Evolutionary conservation across 2,888 invertebrate species (phyloP), one percentile per base, ranked within the genome.

Genomic region (Trissoscelio sp.): DNA sequence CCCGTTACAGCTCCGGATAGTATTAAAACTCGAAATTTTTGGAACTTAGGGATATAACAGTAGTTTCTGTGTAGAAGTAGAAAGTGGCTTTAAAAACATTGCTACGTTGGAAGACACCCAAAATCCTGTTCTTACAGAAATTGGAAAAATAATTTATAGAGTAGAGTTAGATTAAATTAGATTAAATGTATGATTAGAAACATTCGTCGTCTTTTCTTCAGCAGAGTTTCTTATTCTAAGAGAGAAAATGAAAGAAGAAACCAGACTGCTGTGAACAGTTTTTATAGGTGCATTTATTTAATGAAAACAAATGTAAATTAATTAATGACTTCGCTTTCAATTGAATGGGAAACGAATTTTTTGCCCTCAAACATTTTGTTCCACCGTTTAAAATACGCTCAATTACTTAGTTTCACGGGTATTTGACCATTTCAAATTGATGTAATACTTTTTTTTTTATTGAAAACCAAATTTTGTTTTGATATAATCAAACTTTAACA

Each of bases 11-110:
- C 22, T 16, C 16, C 31, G 46, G 46, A 64, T 48, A 48, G 22
- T 48, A 48, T 34, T 46, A 34, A 53, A 53, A 39, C 22, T 66
- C 14, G 28, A 53, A 66, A 53, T 53, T 51, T 66, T 16, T 16
- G 16, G 34, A 34, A 22, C n/a, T 12, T 5, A 18, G n/a, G n/a
- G 48, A 34, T 20, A n/a, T 66, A 66, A 53, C 66, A 51, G 66
- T 53, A 66, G 31, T 44, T 53, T 51, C 66, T 66, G 51, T 39
- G 66, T 53, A 53, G 3, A 66, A 22, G 46, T 66, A 66, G 66
- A 66, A 66, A 66, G 66, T 42, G 66, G 3, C 24, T 22, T 51
- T 66, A 24, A 53, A 53, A 51, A 51, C 51, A 14, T 12, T 34
- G 39, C 6, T 3, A 12, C 39, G 14, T 12, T 24, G 51, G 24